Percentiles rank a stretch among this genome's conserved stretches.
phyloP scores from a whole-genome alignment of 2,888 invertebrate genomes.

The Carterocephalus palaemon region DNA sequence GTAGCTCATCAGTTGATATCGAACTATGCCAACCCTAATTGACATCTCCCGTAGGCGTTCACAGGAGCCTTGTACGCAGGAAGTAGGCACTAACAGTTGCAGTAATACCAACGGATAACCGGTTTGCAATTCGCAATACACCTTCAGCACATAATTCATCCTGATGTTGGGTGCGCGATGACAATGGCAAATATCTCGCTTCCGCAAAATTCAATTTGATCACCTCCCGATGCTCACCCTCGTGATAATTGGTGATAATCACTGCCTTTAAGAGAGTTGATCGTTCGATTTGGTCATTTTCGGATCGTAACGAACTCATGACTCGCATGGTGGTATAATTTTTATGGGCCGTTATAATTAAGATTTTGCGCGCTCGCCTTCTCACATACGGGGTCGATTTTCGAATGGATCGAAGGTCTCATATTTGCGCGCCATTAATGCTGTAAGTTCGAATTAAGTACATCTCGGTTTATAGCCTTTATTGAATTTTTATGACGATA shows the following conservation, averaged over 20 bases:
- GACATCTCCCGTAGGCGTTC: constrained; percentile 10
- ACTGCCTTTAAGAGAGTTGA: neutral
- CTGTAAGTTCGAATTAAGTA: too few species aligned
- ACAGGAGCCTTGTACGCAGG: constrained; percentile 46
- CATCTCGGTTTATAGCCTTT: too few species aligned
- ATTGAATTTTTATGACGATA: too few species aligned
- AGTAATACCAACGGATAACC: constrained; percentile 13
- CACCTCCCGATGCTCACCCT: neutral
- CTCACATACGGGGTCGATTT: neutral
- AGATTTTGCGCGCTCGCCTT: neutral
- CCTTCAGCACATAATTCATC: constrained; percentile 10
- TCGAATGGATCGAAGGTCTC: constrained; percentile 14
- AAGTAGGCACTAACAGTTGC: constrained; percentile 61
- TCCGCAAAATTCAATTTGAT: constrained; percentile 1
- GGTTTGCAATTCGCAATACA: constrained; percentile 9
- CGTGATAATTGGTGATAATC: constrained; percentile 9
- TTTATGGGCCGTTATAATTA: constrained; percentile 8
- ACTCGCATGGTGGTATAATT: constrained; percentile 4
- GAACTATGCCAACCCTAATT: neutral
- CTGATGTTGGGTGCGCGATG: constrained; percentile 2
- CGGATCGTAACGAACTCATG: neutral
- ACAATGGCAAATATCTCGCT: neutral
- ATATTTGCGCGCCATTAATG: neutral
- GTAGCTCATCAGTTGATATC: too few species aligned
- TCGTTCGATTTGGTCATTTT: neutral